Conservation (phyloP, 37 sponge, comb jelly and placozoan species). For the Petrosia ficiformis region DNA sequence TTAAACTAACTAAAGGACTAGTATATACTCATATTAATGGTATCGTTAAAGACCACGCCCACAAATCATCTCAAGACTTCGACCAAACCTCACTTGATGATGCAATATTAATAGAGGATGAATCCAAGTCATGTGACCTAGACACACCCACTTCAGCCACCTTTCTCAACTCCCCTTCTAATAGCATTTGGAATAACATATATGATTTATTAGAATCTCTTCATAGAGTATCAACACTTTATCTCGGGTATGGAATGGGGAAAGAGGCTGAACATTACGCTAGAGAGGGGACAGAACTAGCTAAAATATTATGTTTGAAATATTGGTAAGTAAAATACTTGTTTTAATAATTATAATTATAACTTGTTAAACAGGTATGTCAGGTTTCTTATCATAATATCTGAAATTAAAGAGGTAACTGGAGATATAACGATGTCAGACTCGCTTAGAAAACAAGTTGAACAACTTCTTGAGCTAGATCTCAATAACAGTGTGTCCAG, state of each 20-base stretch:
- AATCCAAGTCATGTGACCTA: background rate
- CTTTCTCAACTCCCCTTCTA: background rate
- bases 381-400: constrained; percentile 22
- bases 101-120: background rate
- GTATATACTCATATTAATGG: background rate
- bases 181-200: background rate
- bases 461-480: background rate
- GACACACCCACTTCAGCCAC: background rate
- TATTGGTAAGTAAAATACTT: constrained; percentile 36
- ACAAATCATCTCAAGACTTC: background rate
- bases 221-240: background rate
- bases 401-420: background rate
- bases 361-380: constrained; percentile 19
- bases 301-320: constrained; percentile 22
- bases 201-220: background rate
- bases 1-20: constrained; percentile 3
- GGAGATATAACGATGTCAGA: background rate
- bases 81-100: background rate
- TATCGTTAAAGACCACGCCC: too few relatives aligned
- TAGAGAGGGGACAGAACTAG: constrained; percentile 46
- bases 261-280: constrained; percentile 29
- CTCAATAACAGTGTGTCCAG: background rate
- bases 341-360: background rate
- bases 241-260: background rate
- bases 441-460: background rate